A percentile compares a stretch with the other conserved stretches of the same genome.
Conservation (phyloP, 2,113 vertebrate species). For the Zootoca vivipara region DNA sequence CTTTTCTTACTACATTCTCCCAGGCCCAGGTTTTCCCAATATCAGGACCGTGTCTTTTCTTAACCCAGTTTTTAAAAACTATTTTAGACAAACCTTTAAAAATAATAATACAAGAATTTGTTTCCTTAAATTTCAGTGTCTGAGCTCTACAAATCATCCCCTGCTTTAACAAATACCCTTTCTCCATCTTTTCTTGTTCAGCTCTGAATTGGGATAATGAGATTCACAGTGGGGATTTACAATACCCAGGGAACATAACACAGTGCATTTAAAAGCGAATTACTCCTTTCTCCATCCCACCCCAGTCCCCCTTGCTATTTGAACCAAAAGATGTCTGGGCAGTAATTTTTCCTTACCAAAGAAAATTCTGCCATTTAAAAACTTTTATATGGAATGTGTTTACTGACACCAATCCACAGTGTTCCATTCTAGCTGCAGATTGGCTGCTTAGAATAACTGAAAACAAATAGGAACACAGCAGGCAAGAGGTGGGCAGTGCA, state of each 20-base stretch:
- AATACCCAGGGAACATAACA: background rate
- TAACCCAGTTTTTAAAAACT: background rate
- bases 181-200: background rate
- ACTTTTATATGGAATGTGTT: background rate
- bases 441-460: background rate
- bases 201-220: background rate
- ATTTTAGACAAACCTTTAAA: background rate
- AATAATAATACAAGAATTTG: too few species aligned
- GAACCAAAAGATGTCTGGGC: background rate
- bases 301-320: background rate
- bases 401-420: background rate
- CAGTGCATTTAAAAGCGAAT: background rate
- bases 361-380: background rate
- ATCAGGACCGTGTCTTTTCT: background rate
- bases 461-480: background rate
- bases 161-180: background rate
- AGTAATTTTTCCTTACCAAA: background rate
- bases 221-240: background rate
- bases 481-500: background rate
- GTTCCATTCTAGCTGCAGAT: background rate
- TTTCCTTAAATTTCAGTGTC: too few species aligned
- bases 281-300: background rate
- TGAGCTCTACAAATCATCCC: background rate
- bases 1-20: background rate
- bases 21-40: background rate